Percentiles rank a stretch among this genome's conserved stretches.
These are phyloP conservation scores for Rhyzopertha dominica DNA, from an alignment of 1,140 invertebrate species.

Conservation along the genomic window DNA sequence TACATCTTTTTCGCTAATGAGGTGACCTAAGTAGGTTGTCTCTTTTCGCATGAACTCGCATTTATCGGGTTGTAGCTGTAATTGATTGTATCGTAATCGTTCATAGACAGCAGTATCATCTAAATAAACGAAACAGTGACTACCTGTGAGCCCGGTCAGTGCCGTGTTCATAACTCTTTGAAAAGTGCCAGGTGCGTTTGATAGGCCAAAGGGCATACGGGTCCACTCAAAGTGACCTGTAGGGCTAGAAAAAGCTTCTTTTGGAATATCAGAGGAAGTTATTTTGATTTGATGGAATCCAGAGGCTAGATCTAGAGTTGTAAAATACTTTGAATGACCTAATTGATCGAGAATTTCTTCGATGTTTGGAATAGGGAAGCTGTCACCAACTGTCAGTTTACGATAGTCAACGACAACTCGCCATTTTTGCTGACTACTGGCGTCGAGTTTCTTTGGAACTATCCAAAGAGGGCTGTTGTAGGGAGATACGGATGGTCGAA, in stretches of 20 bases:
- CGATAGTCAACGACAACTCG: constrained; percentile 39
- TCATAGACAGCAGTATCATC: too few relatives aligned
- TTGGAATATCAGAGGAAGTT: too few relatives aligned
- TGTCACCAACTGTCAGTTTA: constrained; percentile 35
- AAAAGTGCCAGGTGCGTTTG: too few relatives aligned
- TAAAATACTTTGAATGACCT: constrained; percentile 43
- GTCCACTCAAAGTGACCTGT: too few relatives aligned
- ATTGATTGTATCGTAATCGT: too few relatives aligned
- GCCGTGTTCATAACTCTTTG: too few relatives aligned
- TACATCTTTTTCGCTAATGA: constrained; percentile 19
- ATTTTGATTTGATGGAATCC: constrained; percentile 50
- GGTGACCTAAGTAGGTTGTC: constrained; percentile 17
- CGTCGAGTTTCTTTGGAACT: constrained; percentile 19
- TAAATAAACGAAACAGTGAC: too few relatives aligned
- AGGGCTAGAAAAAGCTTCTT: too few relatives aligned
- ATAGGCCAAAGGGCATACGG: too few relatives aligned
- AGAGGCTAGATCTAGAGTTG: constrained; percentile 44
- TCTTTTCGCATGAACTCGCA: constrained; percentile 16
- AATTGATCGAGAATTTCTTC: constrained; percentile 44
- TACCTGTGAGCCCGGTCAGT: too few relatives aligned
- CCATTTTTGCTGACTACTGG: constrained; percentile 31
- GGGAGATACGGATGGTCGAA: constrained; percentile 32
- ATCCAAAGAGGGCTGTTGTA: constrained; percentile 40
- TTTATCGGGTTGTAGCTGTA: constrained; percentile 24
- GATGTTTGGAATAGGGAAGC: constrained; percentile 50